Evolutionary conservation across 2,888 invertebrate species (phyloP).

Genomic region (Megamerina dolium): DNA sequence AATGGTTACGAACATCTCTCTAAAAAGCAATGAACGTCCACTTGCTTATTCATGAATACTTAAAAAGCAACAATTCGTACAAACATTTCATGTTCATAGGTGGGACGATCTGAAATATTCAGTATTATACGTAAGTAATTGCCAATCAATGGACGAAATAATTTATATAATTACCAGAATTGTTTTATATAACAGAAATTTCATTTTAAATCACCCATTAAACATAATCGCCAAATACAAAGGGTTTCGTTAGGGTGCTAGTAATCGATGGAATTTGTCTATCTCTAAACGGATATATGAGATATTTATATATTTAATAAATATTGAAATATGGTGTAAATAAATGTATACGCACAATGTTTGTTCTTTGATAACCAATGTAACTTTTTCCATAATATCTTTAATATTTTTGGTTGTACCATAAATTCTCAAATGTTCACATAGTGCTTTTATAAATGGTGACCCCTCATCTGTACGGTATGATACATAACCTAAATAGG

Average conservation of each 20-base stretch:
- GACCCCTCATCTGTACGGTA: constrained; percentile 42
- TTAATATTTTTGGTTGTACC: constrained; percentile 35
- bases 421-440: constrained; percentile 30
- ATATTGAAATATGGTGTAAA: background rate
- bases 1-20: no score
- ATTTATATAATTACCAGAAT: no score
- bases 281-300: constrained; percentile 23
- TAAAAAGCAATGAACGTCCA: no score
- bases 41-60: no score
- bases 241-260: constrained; percentile 40
- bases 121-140: no score
- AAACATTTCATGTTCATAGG: no score
- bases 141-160: no score
- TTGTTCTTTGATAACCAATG: constrained; percentile 24
- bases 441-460: constrained; percentile 41
- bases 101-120: no score
- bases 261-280: constrained; percentile 42
- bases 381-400: constrained; percentile 40
- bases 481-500: constrained; percentile 38
- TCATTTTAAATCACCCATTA: no score
- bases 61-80: no score
- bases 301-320: background rate
- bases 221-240: constrained; percentile 40
- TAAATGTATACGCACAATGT: constrained; percentile 28
- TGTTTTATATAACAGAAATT: no score